Base-by-base conservation (phyloP, 2,888 invertebrate species). In the Conomelus anceps region DNA sequence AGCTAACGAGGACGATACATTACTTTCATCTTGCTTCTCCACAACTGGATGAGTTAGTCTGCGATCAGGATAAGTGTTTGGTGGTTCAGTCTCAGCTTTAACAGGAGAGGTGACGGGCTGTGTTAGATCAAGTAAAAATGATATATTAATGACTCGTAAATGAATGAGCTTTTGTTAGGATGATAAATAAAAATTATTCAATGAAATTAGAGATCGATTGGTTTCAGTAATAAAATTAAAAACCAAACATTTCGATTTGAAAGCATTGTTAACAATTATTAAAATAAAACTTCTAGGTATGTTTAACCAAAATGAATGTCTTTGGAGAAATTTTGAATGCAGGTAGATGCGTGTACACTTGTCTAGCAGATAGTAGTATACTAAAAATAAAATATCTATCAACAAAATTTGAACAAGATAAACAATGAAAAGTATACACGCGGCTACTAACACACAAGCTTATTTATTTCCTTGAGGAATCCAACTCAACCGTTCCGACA, bases 81-180 rank as follows among this genome's bases (percentile, higher is more conserved):
- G n/a, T 63, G 63, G 4, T 63, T 63, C 63, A n/a, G 63, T 63
- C 63, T 63, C 63, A n/a, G 63, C n/a, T 63, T 63, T 63, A 13
- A 86, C 23, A 22, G 85, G 24, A 26, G 86, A 13, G 23, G 86
- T 86, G 29, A 26, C 26, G 13, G 24, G 86, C 86, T 86, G 86
- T 86, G 86, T 86, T 86, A 86, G 86, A 86, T 86, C 24, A 86
- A 86, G 24, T 86, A 86, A 26, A 86, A 86, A 86, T 63, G 63
- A n/a, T 63, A 4, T 4, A 34, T 34, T 34, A 34, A 34, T 7
- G 26, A 11, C 11, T 26, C 11, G 26, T 26, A 34, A 13, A 34
- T 34, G 13, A 17, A 34, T 34, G 34, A 34, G 34, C 17, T 17
- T 13, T 13, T 34, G 17, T 1, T 34, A 13, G 34, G 11, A 17